Evolutionary conservation across 2,888 invertebrate species (phyloP).

Genomic region (Lucinisca nassula): DNA sequence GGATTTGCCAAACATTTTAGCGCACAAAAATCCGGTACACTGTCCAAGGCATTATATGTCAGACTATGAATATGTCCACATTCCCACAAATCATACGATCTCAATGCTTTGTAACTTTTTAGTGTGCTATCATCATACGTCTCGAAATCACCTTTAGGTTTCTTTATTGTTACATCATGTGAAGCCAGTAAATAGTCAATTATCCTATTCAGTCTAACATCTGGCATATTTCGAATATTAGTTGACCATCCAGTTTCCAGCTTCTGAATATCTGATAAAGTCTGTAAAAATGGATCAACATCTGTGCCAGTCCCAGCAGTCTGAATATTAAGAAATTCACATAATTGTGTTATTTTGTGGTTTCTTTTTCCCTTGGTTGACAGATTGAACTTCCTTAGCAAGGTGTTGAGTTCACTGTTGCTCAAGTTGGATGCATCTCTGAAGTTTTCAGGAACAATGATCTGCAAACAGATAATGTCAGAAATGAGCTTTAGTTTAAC

Average conservation of each 20-base stretch:
- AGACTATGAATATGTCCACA: neutral
- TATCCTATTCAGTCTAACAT: neutral
- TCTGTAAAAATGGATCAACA: slow-evolving; percentile 25
- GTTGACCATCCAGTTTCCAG: slow-evolving; percentile 18
- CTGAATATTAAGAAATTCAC: slow-evolving; percentile 1
- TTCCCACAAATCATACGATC: slow-evolving; percentile 4
- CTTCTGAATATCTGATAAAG: neutral
- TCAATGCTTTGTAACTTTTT: neutral
- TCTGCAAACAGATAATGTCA: too few species aligned
- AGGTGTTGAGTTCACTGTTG: neutral
- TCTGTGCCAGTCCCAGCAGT: neutral
- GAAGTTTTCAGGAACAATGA: slow-evolving; percentile 9
- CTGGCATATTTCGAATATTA: slow-evolving; percentile 6
- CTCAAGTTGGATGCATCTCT: neutral
- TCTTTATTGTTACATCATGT: neutral
- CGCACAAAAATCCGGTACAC: neutral
- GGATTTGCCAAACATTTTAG: neutral
- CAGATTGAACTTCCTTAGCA: neutral
- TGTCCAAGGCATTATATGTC: neutral
- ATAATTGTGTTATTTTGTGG: neutral
- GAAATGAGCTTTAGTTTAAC: too few species aligned
- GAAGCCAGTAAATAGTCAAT: neutral
- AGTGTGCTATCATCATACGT: neutral
- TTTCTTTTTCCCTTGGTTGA: slow-evolving; percentile 11
- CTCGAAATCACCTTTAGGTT: neutral